Conservation (phyloP, 2,888 invertebrate species). For the Drosophila macrothrix region DNA sequence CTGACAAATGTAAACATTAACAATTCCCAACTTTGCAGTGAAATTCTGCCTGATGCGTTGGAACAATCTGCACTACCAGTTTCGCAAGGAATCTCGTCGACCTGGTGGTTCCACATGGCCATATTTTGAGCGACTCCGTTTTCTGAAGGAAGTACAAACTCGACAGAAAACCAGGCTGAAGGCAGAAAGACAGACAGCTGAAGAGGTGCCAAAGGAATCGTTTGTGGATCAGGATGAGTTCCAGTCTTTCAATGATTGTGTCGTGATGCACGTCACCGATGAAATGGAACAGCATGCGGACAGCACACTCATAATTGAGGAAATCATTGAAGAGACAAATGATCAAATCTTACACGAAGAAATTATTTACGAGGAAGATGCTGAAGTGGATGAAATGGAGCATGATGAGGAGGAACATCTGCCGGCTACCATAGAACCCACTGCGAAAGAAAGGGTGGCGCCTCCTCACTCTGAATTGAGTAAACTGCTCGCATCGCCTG, state of each 20-base stretch:
- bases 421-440: neutral
- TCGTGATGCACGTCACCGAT: constrained; percentile 38
- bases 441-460: neutral
- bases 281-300: constrained; percentile 34
- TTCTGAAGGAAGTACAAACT: constrained; percentile 54
- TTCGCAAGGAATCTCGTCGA: constrained; percentile 75
- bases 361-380: constrained; percentile 61
- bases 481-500: constrained; percentile 13
- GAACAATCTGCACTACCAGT: constrained; percentile 80
- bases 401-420: constrained; percentile 9
- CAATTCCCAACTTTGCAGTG: constrained; percentile 41
- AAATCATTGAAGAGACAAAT: constrained; percentile 51
- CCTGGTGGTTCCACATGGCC: constrained; percentile 77
- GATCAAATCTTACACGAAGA: constrained; percentile 68
- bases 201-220: neutral
- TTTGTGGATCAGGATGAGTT: constrained; percentile 18
- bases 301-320: constrained; percentile 62
- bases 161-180: constrained; percentile 24
- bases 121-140: constrained; percentile 70
- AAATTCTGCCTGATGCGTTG: constrained; percentile 81
- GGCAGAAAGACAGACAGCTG: neutral
- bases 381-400: neutral
- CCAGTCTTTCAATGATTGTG: constrained; percentile 52
- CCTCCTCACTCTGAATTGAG: neutral
- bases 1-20: neutral